phyloP scores from a whole-genome alignment of 2,797 vertebrate species.

The Xerus rutilus region DNA sequence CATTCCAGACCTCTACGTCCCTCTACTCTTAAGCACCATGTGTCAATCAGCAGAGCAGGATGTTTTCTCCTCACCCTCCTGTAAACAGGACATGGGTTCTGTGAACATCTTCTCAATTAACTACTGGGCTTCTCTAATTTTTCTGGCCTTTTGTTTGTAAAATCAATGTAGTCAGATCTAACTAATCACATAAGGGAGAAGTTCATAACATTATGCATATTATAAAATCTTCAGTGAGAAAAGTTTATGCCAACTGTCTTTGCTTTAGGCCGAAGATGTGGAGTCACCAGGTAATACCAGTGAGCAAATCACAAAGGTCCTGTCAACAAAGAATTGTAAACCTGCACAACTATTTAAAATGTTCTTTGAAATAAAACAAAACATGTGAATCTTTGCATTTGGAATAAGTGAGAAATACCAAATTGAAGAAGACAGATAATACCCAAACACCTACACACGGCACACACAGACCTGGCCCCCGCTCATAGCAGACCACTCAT shows the following conservation, averaged over 20 bases:
- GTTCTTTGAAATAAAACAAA: slow-evolving; percentile 85
- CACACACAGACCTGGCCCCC: slow-evolving; percentile 72
- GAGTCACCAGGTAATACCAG: slow-evolving; percentile 2
- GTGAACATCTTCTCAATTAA: neutral
- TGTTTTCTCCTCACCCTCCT: neutral
- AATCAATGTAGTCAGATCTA: neutral
- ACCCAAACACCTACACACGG: slow-evolving; percentile 74
- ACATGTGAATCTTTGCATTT: slow-evolving; percentile 81
- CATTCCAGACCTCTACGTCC: too few species aligned
- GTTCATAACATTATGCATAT: neutral
- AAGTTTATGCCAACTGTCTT: slow-evolving; percentile 35
- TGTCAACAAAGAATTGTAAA: slow-evolving; percentile 78
- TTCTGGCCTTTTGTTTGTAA: neutral
- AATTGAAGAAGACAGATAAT: slow-evolving; percentile 52
- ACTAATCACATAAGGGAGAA: neutral
- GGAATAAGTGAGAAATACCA: slow-evolving; percentile 77
- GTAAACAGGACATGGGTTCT: neutral
- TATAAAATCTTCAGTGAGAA: neutral
- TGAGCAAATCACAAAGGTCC: slow-evolving; percentile 66
- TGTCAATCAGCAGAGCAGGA: neutral
- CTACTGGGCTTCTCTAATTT: neutral
- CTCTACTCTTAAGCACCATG: too few species aligned
- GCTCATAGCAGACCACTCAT: slow-evolving; percentile 52
- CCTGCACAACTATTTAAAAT: slow-evolving; percentile 83
- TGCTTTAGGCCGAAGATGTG: slow-evolving; percentile 41